Percentiles rank a stretch among this genome's conserved stretches.
phyloP scores from a whole-genome alignment of 2,888 invertebrate species.

The Mythimna loreyi region DNA sequence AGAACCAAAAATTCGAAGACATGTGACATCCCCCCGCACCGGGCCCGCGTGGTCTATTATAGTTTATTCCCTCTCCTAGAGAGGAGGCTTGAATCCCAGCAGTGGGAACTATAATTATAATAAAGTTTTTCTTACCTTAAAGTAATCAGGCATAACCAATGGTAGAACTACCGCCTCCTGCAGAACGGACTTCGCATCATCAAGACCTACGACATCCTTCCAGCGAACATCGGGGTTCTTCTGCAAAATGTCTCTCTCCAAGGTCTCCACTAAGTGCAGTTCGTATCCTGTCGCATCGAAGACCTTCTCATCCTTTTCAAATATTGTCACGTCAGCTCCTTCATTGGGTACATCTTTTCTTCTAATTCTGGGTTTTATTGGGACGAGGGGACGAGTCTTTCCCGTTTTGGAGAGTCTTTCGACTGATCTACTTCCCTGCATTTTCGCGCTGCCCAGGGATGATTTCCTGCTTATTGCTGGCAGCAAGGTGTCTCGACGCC shows the following conservation, averaged over 20 bases:
- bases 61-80: too few relatives aligned
- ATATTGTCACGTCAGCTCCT: slow-evolving; percentile 78
- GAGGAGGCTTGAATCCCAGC: too few relatives aligned
- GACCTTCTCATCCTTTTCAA: slow-evolving; percentile 86
- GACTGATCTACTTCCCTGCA: slow-evolving; percentile 81
- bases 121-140: slow-evolving; percentile 91
- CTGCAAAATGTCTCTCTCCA: slow-evolving; percentile 96
- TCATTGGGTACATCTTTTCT: slow-evolving; percentile 81
- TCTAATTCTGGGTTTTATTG: slow-evolving; percentile 81
- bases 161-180: slow-evolving; percentile 97
- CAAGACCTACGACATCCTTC: slow-evolving; percentile 94
- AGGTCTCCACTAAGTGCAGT: slow-evolving; percentile 94
- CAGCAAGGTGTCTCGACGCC: slow-evolving; percentile 92
- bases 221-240: slow-evolving; percentile 96
- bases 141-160: slow-evolving; percentile 96
- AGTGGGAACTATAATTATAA: too few relatives aligned
- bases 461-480: slow-evolving; percentile 90
- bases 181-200: slow-evolving; percentile 94
- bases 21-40: too few relatives aligned
- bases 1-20: too few relatives aligned
- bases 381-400: slow-evolving; percentile 74
- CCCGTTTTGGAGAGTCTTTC: slow-evolving; percentile 81
- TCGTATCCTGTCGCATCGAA: slow-evolving; percentile 94
- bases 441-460: slow-evolving; percentile 84
- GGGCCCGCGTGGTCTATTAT: too few relatives aligned